Percentiles rank a stretch among this genome's conserved stretches.
Evolutionary conservation across 2,113 vertebrate species (phyloP).

Genomic region (Fukomys damarensis): DNA sequence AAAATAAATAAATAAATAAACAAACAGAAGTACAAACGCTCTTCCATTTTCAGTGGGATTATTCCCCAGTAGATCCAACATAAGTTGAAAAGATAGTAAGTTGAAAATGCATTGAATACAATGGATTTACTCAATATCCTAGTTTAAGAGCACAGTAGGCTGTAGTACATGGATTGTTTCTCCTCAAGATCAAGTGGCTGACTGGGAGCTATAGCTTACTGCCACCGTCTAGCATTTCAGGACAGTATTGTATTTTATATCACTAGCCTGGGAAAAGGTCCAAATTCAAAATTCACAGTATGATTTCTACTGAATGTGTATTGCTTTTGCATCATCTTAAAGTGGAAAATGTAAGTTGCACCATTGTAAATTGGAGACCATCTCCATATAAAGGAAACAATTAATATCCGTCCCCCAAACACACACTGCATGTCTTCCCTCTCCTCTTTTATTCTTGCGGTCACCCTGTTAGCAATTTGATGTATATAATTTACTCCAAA

Average conservation of each 20-base stretch:
- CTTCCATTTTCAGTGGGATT: not conserved
- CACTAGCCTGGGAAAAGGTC: not conserved
- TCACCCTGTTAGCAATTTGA: conserved; percentile 7
- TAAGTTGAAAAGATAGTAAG: not conserved
- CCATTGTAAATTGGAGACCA: not conserved
- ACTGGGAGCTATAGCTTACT: not conserved
- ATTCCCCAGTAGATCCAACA: not conserved
- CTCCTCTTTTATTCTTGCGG: not conserved
- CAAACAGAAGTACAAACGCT: not conserved
- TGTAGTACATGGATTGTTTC: not conserved
- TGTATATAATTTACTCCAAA: not conserved
- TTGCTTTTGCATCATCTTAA: not conserved
- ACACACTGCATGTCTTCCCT: not conserved
- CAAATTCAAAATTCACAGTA: not conserved
- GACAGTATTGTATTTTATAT: not conserved
- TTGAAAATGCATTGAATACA: not conserved
- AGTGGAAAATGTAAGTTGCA: not conserved
- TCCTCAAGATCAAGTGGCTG: not conserved
- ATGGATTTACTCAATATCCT: not conserved
- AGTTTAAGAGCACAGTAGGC: not conserved
- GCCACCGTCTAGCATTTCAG: not conserved
- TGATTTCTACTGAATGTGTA: not conserved
- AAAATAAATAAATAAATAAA: not conserved
- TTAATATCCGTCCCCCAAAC: not conserved
- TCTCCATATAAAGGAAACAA: not conserved